phyloP scores from a whole-genome alignment of 1,140 invertebrate genomes.

The Macrobrachium rosenbergii region DNA sequence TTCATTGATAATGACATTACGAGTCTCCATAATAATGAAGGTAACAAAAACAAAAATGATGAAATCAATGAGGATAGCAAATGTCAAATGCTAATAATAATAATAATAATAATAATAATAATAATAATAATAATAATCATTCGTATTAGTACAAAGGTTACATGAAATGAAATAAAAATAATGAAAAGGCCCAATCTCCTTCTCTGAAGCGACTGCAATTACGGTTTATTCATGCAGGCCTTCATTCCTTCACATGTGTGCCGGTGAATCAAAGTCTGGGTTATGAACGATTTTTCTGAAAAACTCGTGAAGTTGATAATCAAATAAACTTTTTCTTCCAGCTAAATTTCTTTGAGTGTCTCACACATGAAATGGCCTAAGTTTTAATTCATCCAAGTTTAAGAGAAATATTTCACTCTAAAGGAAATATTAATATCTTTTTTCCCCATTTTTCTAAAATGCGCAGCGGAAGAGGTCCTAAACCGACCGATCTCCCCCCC shows the following conservation, averaged over 20 bases:
- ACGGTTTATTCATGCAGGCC: no score
- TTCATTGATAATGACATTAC: neutral
- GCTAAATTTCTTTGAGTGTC: no score
- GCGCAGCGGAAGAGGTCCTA: neutral
- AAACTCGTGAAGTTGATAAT: no score
- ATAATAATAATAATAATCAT: neutral
- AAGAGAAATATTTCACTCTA: no score
- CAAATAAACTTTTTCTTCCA: no score
- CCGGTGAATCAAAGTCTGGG: no score
- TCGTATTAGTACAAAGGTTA: neutral
- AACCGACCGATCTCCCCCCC: neutral
- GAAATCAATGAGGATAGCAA: neutral
- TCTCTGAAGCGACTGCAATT: no score
- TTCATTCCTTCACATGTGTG: no score
- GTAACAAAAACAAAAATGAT: neutral
- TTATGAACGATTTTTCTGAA: no score
- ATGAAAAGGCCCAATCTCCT: neutral
- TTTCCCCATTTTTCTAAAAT: neutral
- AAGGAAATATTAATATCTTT: no score
- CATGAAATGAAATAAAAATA: neutral
- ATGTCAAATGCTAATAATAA: neutral
- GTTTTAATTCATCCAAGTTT: no score
- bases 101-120: constrained; percentile 2
- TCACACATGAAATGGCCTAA: no score
- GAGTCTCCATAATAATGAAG: neutral